Evolutionary conservation across 2,797 vertebrate species (phyloP), one percentile per base, ranked within the genome.

Genomic region (Rhinella marina): DNA sequence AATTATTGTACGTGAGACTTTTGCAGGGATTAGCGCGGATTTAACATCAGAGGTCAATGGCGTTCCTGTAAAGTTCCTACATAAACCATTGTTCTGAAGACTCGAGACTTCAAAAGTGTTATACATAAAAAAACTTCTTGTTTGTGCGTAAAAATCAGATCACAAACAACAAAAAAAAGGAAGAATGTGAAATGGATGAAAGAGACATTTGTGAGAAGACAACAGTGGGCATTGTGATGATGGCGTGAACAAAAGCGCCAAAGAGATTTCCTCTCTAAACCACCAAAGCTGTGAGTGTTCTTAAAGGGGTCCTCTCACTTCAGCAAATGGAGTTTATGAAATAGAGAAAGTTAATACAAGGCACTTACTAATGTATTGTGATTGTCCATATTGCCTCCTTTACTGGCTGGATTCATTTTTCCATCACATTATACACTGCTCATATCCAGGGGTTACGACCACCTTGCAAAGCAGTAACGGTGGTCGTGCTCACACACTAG

Each of bases 11-110:
- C 25, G 41, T n/a, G 11, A 50, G 57, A 52, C 48, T 29, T 78
- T 83, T 32, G 8, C 10, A 0, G 52, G 86, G 81, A 79, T 84
- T 88, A 79, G 25, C 1, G 12, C 25, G 87, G 82, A 17, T 85
- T 83, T 80, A 25, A 73, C 77, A 85, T 88, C 66, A 81, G 64
- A 75, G 66, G 64, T 72, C 29, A 61, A 80, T 11, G 7, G 62
- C 27, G 52, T 48, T 32, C 70, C 72, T 27, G 66, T 77, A 57
- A 88, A 72, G 75, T 66, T 73, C 52, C 79, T 82, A 56, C 50
- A 85, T 86, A 85, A 82, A 81, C 50, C 50, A 76, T 29, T 64
- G 68, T 57, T 81, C 57, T 66, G 29, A 68, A 79, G 81, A n/a
- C 52, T 21, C 12, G 9, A 59, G 17, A 87, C 81, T 78, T 87